Conservation (phyloP, 2,113 vertebrate species). For the Oreochromis niloticus region DNA sequence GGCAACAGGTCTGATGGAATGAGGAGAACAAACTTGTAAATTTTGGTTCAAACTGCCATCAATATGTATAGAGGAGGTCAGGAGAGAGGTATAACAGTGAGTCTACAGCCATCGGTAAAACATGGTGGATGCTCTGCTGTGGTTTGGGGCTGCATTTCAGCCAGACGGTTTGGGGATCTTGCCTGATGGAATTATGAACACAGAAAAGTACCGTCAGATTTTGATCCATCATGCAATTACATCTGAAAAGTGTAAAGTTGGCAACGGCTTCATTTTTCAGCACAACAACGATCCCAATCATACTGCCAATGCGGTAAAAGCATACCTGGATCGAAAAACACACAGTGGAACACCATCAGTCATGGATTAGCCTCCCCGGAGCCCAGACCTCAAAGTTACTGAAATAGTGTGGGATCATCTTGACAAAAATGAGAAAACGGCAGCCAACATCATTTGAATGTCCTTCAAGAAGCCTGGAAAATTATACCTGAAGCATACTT, state of each 20-base stretch:
- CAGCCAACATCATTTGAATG: background rate
- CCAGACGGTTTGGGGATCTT: background rate
- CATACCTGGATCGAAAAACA: background rate
- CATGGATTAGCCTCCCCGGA: background rate
- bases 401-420: background rate
- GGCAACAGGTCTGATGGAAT: background rate
- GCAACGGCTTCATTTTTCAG: background rate
- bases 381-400: background rate
- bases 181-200: background rate
- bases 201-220: background rate
- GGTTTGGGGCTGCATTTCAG: background rate
- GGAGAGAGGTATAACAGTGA: background rate
- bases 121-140: background rate
- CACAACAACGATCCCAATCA: background rate
- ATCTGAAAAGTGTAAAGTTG: background rate
- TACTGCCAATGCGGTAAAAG: background rate
- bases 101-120: background rate
- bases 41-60: background rate
- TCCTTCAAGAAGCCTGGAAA: background rate
- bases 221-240: background rate
- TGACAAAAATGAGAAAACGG: background rate
- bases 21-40: rapidly evolving
- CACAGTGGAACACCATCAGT: background rate
- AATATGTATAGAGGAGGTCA: background rate
- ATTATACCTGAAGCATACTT: background rate